Base-by-base conservation (phyloP, 2,888 invertebrate genomes). In the Drosophila peninsularis region DNA sequence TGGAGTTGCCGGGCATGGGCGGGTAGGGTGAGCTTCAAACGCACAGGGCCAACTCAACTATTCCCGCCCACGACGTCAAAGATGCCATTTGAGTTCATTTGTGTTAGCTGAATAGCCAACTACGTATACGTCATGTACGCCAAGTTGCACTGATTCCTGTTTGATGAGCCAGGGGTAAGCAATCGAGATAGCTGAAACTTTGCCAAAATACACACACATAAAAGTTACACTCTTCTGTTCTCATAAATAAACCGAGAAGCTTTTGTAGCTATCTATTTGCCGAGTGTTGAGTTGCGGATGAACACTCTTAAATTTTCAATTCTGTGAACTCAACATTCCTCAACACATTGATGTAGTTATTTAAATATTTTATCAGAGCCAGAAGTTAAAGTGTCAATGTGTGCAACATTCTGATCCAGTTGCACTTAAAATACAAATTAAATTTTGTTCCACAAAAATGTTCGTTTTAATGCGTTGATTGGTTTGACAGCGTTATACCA, bases 1-100 rank as follows among this genome's bases (percentile, higher is more conserved):
- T 13, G 4, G n/a, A 36, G 36, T 19, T 32, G 7, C 17, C 14
- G n/a, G 3, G 5, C n/a, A 5, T 4, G 24, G 4, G 1, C 9
- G 2, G n/a, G 5, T 24, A 24, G 24, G 13, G 3, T 7, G 17
- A 21, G 19, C 24, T 19, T 5, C 27, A 53, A 19, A n/a, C 7
- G 10, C 17, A 19, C 21, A 19, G 30, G 9, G 30, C 44, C 11
- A 65, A 41, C 54, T 62, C 34, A 61, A 52, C 54, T 39, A 7
- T 68, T 49, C n/a, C 62, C 30, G 17, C 41, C 41, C 41, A 62
- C 45, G 36, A 56, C 34, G 44, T 37, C 63, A 58, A 41, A 41
- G 45, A 64, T 65, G 62, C 58, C 17, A 62, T 62, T 65, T 58
- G 27, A 64, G 78, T 64, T 72, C 45, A 67, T 75, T 71, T 76